These are phyloP conservation scores for Pectinophora gossypiella DNA, from an alignment of 1,140 invertebrate species.

Conservation along the genomic window DNA sequence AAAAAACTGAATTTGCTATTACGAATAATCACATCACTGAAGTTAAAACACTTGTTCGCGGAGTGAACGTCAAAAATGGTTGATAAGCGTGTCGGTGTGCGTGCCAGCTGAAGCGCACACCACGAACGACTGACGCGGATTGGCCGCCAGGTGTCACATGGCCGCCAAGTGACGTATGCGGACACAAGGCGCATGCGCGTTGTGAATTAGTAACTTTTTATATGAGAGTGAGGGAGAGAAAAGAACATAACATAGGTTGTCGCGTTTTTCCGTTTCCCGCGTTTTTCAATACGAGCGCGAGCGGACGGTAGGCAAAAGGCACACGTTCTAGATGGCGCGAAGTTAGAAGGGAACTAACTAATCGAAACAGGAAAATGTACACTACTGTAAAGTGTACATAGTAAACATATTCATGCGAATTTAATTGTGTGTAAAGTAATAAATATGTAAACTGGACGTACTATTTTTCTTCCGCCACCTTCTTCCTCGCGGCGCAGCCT, in stretches of 20 bases:
- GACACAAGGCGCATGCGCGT: conserved; percentile 53
- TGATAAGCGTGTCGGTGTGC: conserved; percentile 37
- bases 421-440: no score
- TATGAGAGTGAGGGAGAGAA: conserved; percentile 29
- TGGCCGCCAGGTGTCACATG: conserved; percentile 48
- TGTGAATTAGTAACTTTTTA: conserved; percentile 45
- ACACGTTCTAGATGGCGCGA: no score
- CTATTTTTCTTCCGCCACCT: no score
- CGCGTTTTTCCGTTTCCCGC: conserved; percentile 17
- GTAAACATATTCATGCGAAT: no score
- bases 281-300: not conserved
- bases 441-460: no score
- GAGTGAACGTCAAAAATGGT: conserved; percentile 40
- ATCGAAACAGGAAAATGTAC: no score
- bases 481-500: no score
- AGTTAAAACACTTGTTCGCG: conserved; percentile 15
- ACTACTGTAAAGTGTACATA: no score
- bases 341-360: no score
- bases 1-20: not conserved
- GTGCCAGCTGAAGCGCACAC: conserved; percentile 34
- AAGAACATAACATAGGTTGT: conserved; percentile 14
- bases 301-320: no score
- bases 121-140: conserved; percentile 32
- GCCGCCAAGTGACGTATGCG: conserved; percentile 36
- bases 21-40: conserved; percentile 1